These are phyloP conservation scores for Poeciliopsis occidentalis DNA, from an alignment of 2,113 vertebrate species.

Conservation along the genomic window DNA sequence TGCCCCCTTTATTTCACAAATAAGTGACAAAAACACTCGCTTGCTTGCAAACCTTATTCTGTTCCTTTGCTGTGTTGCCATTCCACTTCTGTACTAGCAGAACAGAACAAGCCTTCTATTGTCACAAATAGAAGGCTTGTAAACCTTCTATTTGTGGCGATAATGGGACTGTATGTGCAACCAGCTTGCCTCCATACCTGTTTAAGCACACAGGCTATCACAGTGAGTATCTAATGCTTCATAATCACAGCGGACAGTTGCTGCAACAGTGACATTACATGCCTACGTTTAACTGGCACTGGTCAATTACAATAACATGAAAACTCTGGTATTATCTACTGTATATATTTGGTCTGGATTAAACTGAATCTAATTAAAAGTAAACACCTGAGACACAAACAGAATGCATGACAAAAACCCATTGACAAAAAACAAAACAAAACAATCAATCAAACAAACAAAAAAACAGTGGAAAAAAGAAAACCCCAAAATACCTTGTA, in stretches of 20 bases:
- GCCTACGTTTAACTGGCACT: constrained; percentile 3
- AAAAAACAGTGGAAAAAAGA: background rate
- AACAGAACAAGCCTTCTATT: constrained; percentile 41
- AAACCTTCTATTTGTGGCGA: constrained; percentile 28
- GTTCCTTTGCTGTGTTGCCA: constrained; percentile 18
- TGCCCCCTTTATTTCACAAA: constrained; percentile 11
- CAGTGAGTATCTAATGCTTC: constrained; percentile 1
- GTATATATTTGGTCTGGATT: background rate
- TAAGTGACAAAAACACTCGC: constrained; percentile 23
- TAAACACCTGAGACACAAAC: background rate
- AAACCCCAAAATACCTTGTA: background rate
- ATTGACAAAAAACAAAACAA: background rate
- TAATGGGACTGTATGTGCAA: constrained; percentile 34
- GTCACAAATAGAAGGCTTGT: constrained; percentile 20
- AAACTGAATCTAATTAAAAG: background rate
- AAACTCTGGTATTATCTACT: background rate
- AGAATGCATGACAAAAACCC: background rate
- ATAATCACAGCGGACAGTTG: constrained; percentile 21
- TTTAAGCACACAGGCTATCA: constrained; percentile 15
- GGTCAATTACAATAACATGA: background rate
- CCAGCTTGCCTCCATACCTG: constrained; percentile 28
- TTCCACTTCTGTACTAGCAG: constrained; percentile 45
- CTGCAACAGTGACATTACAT: background rate
- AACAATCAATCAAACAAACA: no score
- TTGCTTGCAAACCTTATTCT: constrained; percentile 31